A percentile compares a stretch with the other conserved stretches of the same genome.
These are phyloP conservation scores for Galerucella pusilla DNA, from an alignment of 2,888 invertebrate species.

Conservation along the genomic window DNA sequence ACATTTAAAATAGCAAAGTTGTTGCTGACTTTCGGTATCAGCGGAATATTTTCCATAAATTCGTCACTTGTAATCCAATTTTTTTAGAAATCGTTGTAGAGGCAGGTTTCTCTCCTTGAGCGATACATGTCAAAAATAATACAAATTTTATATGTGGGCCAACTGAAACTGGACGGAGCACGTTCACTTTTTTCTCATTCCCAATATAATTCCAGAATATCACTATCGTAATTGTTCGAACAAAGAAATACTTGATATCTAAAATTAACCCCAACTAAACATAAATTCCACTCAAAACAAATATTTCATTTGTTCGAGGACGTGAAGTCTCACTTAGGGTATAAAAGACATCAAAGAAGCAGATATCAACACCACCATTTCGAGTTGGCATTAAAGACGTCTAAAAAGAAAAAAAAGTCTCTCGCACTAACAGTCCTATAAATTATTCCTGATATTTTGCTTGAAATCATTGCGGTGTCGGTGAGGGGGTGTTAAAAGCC, in stretches of 20 bases:
- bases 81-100: too few relatives aligned
- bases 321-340: constrained; percentile 37
- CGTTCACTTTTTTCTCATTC: too few relatives aligned
- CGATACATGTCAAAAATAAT: too few relatives aligned
- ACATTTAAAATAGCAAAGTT: too few relatives aligned
- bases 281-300: constrained; percentile 38
- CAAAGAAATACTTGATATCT: background rate
- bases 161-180: too few relatives aligned
- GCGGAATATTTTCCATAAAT: too few relatives aligned
- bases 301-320: constrained; percentile 39
- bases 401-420: constrained; percentile 28
- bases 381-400: constrained; percentile 42
- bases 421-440: constrained; percentile 21
- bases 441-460: constrained; percentile 32
- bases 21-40: too few relatives aligned
- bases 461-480: constrained; percentile 9
- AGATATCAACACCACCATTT: constrained; percentile 45
- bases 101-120: too few relatives aligned
- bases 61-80: too few relatives aligned
- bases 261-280: background rate
- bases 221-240: too few relatives aligned
- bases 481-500: constrained; percentile 4
- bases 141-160: too few relatives aligned
- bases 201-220: too few relatives aligned
- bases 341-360: constrained; percentile 43